phyloP scores from a whole-genome alignment of 2,797 vertebrate species.

The Natrix natrix region DNA sequence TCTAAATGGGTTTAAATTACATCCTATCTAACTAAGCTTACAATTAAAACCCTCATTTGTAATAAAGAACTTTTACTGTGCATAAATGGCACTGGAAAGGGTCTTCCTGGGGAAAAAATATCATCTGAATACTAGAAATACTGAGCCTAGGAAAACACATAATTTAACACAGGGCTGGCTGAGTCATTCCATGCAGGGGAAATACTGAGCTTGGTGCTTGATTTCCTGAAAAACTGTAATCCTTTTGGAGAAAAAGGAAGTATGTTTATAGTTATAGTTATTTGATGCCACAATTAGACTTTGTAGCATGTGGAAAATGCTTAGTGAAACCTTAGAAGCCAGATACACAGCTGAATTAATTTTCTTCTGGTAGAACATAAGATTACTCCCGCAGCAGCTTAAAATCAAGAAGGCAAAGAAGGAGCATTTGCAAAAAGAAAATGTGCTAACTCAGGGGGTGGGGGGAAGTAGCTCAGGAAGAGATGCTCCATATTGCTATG shows the following conservation, averaged over 20 bases:
- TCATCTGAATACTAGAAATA: conserved; percentile 30
- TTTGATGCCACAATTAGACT: not conserved
- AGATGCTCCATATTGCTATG: not conserved
- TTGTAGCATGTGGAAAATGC: not conserved
- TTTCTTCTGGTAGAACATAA: not conserved
- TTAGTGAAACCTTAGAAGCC: not conserved
- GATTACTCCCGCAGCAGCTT: not conserved
- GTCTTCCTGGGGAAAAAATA: conserved; percentile 42
- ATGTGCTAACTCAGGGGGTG: not conserved
- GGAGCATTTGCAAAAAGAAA: accelerated
- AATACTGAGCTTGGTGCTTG: not conserved
- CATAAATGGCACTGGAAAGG: conserved; percentile 50
- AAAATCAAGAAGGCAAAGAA: not conserved
- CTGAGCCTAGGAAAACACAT: not conserved
- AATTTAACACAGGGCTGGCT: not conserved
- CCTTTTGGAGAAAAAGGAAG: not conserved
- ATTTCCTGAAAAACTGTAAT: not conserved
- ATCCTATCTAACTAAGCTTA: conserved; percentile 66
- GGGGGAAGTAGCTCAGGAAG: not conserved
- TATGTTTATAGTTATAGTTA: not conserved
- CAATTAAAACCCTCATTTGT: conserved; percentile 68
- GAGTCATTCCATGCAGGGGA: not conserved
- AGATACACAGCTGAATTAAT: not conserved
- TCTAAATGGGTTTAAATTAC: conserved; percentile 72
- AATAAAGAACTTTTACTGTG: conserved; percentile 63